Evolutionary conservation across 2,888 invertebrate species (phyloP), one percentile per base, ranked within the genome.

Genomic region (Lagria hirta): DNA sequence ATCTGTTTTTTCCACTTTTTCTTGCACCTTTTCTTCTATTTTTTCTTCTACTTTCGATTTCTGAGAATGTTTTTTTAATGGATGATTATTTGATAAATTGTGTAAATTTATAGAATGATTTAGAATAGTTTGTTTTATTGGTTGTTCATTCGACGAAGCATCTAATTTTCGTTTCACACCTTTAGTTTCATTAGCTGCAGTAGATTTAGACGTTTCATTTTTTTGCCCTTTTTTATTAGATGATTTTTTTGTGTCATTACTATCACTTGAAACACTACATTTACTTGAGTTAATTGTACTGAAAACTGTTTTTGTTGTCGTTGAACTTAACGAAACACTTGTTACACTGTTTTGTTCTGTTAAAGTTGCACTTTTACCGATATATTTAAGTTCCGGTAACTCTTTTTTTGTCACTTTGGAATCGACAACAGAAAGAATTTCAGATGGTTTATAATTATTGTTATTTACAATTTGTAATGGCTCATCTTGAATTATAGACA

Each of bases 401-500:
- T 64, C 62, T 30, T 60, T 62, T 38, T 61, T 63, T 8, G 4
- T 43, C 36, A 23, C 32, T 40, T 40, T 40, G 11, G 15, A 23
- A 29, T 28, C 28, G 11, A 40, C 52, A 20, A 45, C 47, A 20
- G 48, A 38, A 8, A 42, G 33, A 18, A 48, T 43, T 5, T 36
- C 38, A 23, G 54, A 52, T 20, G 48, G 45, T 52, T 58, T 58
- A 51, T 57, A 54, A 14, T 49, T 49, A 22, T 49, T 44, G 21
- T 42, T 46, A 24, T 46, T 49, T 23, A 42, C 33, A 14, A 45
- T 28, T 27, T 49, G 37, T 2, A 36, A 15, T 7, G 41, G 24
- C n/a, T 52, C 40, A 14, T 57, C 64, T 38, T 63, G 62, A 7
- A 78, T 76, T 17, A 80, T 76, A 55, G 79, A 79, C 75, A 82